Evolutionary conservation across 2,113 vertebrate genomes (phyloP), one percentile per base, ranked within the genome.

Genomic region (Rhodinocichla rosea): DNA sequence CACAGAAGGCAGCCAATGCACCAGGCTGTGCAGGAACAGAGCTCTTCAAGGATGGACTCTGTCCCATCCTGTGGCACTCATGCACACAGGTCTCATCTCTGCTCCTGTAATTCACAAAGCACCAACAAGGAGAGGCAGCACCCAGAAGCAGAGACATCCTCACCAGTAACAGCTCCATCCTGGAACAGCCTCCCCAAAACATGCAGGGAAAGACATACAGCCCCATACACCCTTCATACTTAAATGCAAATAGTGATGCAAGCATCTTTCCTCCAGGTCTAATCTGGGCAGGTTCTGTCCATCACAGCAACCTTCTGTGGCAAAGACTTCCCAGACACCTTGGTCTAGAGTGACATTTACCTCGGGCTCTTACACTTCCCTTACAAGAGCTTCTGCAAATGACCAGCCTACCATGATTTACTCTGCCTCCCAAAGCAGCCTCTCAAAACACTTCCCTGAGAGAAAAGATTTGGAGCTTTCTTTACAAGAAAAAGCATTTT

Each of bases 81-180:
- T 28, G 21, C 13, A 39, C 3, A 19, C 28, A 32, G 0, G 0
- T 20, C 24, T 19, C 0, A 0, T 33, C 44, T 87, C 49, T 56
- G 35, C 40, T 89, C 2, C 4, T 68, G 30, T 47, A 37, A 39
- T 42, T 87, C 55, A 47, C 28, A n/a, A 33, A 35, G 28, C 52
- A 50, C 18, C 15, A 47, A 23, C 33, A 68, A 77, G 18, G 30
- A 39, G n/a, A 93, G 12, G 23, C 5, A 83, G 56, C 8, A 33
- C 9, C 30, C 42, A 57, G n/a, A 62, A 83, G 45, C 44, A 77
- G 15, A 52, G 24, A 13, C 3, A 8, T 13, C 21, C n/a, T 75
- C 30, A 12, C 16, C 16, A 59, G 35, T 24, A 65, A 33, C 22
- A 82, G 15, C 17, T 65, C 14, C 26, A 78, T 9, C 45, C 28